Conservation (phyloP, 1,140 invertebrate species). For the Drosophila fuyamai region DNA sequence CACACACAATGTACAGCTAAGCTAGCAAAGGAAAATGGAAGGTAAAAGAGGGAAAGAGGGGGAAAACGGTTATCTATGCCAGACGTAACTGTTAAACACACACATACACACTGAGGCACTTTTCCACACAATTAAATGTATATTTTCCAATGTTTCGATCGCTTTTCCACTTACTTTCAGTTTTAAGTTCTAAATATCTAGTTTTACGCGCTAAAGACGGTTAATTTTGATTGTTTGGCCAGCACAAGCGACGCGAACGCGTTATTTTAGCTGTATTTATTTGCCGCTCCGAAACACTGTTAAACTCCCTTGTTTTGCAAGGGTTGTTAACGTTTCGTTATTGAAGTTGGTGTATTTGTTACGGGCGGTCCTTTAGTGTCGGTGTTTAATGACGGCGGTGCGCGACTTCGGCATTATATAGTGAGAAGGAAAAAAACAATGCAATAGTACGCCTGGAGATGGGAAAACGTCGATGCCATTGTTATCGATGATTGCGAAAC, state of each 20-base stretch:
- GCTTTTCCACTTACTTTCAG: not conserved
- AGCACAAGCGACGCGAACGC: slow-evolving; percentile 2
- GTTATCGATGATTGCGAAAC: too few species aligned
- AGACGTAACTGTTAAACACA: slow-evolving; percentile 40
- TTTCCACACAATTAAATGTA: not conserved
- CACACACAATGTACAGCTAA: slow-evolving; percentile 55
- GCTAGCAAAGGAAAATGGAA: slow-evolving; percentile 25
- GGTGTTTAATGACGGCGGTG: not conserved
- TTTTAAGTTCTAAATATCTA: not conserved
- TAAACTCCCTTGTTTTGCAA: not conserved
- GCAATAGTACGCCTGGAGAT: too few species aligned
- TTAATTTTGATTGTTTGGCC: slow-evolving; percentile 3
- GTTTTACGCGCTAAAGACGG: slow-evolving; percentile 14
- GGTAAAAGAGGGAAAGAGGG: not conserved
- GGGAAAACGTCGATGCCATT: too few species aligned
- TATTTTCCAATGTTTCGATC: not conserved
- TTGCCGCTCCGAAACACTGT: not conserved
- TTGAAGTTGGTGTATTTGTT: not conserved
- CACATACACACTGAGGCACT: slow-evolving; percentile 1
- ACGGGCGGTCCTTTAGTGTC: not conserved
- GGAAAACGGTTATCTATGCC: slow-evolving; percentile 32
- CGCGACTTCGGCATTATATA: not conserved
- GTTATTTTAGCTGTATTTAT: not conserved
- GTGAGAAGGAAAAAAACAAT: too few species aligned
- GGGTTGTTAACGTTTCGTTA: not conserved